Base-by-base conservation (phyloP, 2,797 vertebrate species). In the Tangara arthus region DNA sequence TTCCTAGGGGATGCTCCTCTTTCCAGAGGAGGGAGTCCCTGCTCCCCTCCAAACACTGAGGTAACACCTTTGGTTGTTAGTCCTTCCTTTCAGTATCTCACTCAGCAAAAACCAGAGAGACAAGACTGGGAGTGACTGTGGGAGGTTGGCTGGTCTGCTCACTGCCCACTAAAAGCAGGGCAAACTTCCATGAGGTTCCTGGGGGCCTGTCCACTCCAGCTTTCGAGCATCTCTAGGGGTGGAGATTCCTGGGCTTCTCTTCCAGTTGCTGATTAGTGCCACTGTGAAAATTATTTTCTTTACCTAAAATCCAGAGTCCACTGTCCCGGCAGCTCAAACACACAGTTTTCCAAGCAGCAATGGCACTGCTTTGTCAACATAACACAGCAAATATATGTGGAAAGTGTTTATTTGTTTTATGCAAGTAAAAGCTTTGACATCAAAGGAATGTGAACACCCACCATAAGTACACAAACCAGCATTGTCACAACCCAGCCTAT, bases 351-450 rank as follows among this genome's bases (percentile, higher is more conserved):
- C 75, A 91, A 80, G 27, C 0, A 3, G 5, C 27, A 71, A 22
- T 37, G 47, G 37, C 21, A 41, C 23, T 52, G 63, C 27, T 82
- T 84, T 4, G 1, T 56, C 60, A 87, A 66, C 4, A 2, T 13
- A 78, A 56, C 57, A 71, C 28, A 56, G 64, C 32, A 96, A 90
- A 80, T 47, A 66, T 11, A 86, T 4, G 12, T 28, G 46, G 60
- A 80, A 91, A 89, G 12, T 37, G 32, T 73, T 94, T 69, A 84
- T 53, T 85, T 55, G 56, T 64, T 92, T 82, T 79, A 59, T 34
- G 57, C 44, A 92, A 82, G 35, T 61, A 69, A 79, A 87, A 76
- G n/a, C n/a, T 79, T 82, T 66, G 66, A 63, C 44, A 52, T 13
- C 59, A 78, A 92, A 87, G 30, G 59, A 75, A 90, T 90, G 66